These are phyloP conservation scores for Tyrophagus putrescentiae DNA, from an alignment of 1,140 invertebrate species.

Conservation along the genomic window DNA sequence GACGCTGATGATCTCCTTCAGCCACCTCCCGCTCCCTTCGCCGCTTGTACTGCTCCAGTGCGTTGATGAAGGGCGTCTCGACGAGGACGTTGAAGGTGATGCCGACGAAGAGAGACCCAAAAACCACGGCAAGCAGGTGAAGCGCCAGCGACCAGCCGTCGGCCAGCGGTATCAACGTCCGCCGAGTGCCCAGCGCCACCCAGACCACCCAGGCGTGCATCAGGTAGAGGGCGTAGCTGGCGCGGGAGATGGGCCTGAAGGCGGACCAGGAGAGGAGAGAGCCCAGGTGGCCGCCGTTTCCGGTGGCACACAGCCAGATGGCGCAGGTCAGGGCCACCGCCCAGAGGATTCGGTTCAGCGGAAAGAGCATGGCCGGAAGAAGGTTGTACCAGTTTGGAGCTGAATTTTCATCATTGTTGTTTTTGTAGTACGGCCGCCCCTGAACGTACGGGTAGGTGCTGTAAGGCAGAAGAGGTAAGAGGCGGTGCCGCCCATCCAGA, in stretches of 20 bases:
- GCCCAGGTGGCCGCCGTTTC: slow-evolving; percentile 35
- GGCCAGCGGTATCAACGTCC: not conserved
- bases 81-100: slow-evolving; percentile 12
- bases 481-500: not conserved
- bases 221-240: slow-evolving; percentile 36
- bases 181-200: not conserved
- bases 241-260: slow-evolving; percentile 33
- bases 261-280: slow-evolving; percentile 33
- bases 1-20: too few relatives aligned
- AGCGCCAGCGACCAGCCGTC: slow-evolving; percentile 12
- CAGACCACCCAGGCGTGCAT: slow-evolving; percentile 29
- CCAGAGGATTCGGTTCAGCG: slow-evolving; percentile 52
- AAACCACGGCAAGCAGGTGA: slow-evolving; percentile 23
- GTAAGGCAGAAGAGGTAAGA: not conserved
- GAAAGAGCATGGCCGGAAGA: slow-evolving; percentile 21
- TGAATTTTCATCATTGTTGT: too few relatives aligned
- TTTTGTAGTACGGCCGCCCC: not conserved
- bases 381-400: too few relatives aligned
- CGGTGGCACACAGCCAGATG: slow-evolving; percentile 69
- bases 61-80: slow-evolving; percentile 22
- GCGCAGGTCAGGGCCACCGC: slow-evolving; percentile 65
- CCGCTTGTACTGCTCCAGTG: too few relatives aligned
- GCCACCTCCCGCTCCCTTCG: too few relatives aligned
- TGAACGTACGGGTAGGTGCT: not conserved
- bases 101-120: not conserved